Evolutionary conservation across 2,797 vertebrate genomes (phyloP).

Genomic region (Malacoctenus gilli): DNA sequence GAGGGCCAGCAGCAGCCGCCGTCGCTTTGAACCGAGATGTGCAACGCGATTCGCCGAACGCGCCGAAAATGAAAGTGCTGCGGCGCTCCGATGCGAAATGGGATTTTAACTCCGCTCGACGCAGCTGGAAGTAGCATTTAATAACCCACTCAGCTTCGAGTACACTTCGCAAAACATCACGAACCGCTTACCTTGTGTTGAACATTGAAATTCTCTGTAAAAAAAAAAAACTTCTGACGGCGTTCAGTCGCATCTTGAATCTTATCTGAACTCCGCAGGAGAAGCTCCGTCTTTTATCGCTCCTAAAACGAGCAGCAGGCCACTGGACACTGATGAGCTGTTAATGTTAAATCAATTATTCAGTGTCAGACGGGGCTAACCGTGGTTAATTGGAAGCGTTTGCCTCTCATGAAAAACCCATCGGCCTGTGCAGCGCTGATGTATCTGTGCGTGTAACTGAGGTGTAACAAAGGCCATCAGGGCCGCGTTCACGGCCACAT

Average conservation of each 20-base stretch:
- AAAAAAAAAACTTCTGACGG: too few species aligned
- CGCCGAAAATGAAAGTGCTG: neutral
- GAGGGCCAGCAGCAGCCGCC: neutral
- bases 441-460: neutral
- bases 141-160: too few species aligned
- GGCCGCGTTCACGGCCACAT: neutral
- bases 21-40: neutral
- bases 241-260: too few species aligned
- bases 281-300: neutral
- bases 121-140: too few species aligned
- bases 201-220: too few species aligned
- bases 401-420: constrained; percentile 3
- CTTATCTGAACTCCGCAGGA: too few species aligned
- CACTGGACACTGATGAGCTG: constrained; percentile 2
- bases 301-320: neutral
- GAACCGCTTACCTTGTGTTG: too few species aligned
- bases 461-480: neutral
- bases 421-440: neutral
- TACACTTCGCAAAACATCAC: too few species aligned
- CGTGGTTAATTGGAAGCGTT: constrained; percentile 3
- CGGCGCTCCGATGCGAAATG: neutral
- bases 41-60: too few species aligned
- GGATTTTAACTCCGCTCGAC: too few species aligned
- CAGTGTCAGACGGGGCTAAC: constrained; percentile 3
- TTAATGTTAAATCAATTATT: neutral